A percentile compares a stretch with the other conserved stretches of the same genome.
These are phyloP conservation scores for Sylvilagus bachmani DNA, from an alignment of 2,113 vertebrate genomes.

Conservation along the genomic window DNA sequence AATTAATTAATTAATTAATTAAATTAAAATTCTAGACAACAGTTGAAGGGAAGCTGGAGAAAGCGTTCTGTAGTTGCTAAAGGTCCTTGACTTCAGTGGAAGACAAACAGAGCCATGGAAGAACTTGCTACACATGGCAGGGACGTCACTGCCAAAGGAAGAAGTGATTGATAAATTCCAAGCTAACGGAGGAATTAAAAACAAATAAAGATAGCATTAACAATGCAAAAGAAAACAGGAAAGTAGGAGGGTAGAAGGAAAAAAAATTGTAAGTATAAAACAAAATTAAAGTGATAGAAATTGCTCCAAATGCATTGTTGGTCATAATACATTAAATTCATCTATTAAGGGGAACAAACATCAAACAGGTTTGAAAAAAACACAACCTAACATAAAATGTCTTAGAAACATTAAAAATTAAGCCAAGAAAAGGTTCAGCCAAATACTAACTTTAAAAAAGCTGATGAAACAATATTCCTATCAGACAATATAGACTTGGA, in stretches of 20 bases:
- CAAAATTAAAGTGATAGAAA: not conserved
- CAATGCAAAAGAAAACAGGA: not conserved
- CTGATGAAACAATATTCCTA: not conserved
- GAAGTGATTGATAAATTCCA: not conserved
- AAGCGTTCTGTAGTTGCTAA: not conserved
- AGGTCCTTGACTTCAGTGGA: not conserved
- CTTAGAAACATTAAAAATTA: not conserved
- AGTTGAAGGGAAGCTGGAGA: not conserved
- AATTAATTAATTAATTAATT: no score
- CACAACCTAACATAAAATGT: not conserved
- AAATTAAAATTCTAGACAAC: not conserved
- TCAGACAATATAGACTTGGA: not conserved
- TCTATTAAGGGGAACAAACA: not conserved
- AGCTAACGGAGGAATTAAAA: not conserved
- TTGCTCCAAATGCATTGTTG: not conserved
- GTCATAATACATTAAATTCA: not conserved
- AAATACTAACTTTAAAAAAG: not conserved
- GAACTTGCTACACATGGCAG: not conserved
- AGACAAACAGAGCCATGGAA: not conserved
- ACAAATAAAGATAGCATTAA: not conserved
- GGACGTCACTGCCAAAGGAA: not conserved
- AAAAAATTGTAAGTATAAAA: not conserved
- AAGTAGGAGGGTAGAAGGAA: not conserved
- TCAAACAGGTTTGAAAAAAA: not conserved
- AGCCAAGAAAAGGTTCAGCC: not conserved